A percentile compares a stretch with the other conserved stretches of the same genome.
phyloP scores from a whole-genome alignment of 2,797 vertebrate species.

The Perodicticus potto region DNA sequence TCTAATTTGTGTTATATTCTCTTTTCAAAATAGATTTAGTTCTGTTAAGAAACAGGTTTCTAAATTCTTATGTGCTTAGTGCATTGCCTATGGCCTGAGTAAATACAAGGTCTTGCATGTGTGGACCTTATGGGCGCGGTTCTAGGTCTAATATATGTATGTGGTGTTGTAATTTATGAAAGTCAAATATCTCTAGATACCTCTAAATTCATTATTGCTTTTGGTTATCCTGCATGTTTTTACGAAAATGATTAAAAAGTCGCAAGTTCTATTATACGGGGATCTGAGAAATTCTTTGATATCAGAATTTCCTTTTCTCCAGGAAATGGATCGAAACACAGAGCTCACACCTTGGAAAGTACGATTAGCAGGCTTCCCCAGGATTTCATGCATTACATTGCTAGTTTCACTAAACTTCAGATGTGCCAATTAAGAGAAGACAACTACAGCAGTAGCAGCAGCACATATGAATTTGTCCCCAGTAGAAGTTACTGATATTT shows the following conservation, averaged over 20 bases:
- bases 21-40: background rate
- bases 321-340: background rate
- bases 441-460: background rate
- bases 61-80: background rate
- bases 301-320: background rate
- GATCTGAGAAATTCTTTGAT: conserved; percentile 16
- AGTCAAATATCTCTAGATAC: background rate
- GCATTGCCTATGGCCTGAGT: background rate
- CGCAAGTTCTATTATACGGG: background rate
- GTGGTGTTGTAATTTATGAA: background rate
- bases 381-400: background rate
- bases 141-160: background rate
- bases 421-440: background rate
- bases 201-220: background rate
- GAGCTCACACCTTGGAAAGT: background rate
- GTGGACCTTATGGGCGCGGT: background rate
- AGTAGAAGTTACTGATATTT: conserved; percentile 24
- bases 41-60: background rate
- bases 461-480: background rate
- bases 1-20: background rate
- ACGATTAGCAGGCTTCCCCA: background rate
- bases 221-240: background rate
- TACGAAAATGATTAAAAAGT: conserved; percentile 8
- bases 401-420: background rate
- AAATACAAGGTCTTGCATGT: background rate